Percentiles rank a stretch among this genome's conserved stretches.
These are phyloP conservation scores for Drosophila yakuba DNA, from an alignment of 1,140 invertebrate genomes.

Conservation along the genomic window DNA sequence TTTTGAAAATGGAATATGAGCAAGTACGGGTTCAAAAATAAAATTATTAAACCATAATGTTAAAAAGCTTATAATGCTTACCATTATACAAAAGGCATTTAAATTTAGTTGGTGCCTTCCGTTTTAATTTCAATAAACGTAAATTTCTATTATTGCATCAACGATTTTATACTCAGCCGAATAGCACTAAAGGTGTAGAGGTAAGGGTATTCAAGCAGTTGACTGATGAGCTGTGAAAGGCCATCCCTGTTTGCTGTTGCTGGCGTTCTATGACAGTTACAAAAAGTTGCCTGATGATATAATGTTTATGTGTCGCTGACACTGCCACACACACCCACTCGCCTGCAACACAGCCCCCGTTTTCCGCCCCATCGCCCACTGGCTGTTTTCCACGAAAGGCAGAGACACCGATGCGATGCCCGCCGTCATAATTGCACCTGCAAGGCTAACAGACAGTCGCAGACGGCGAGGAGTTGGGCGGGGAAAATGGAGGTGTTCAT, in stretches of 20 bases:
- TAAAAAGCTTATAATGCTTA: too few species aligned
- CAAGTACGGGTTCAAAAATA: too few species aligned
- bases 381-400: constrained; percentile 9
- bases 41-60: too few species aligned
- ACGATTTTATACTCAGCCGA: too few species aligned
- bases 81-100: too few species aligned
- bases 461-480: constrained; percentile 32
- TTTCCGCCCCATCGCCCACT: neutral
- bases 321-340: constrained; percentile 33
- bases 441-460: constrained; percentile 77
- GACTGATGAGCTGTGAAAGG: neutral
- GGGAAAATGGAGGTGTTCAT: neutral
- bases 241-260: constrained; percentile 27
- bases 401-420: constrained; percentile 31
- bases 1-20: too few species aligned
- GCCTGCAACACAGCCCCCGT: constrained; percentile 1
- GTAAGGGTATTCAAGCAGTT: constrained; percentile 19
- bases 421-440: constrained; percentile 78
- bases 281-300: constrained; percentile 81
- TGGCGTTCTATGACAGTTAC: constrained; percentile 77
- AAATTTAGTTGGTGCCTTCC: too few species aligned
- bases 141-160: too few species aligned
- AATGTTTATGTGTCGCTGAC: constrained; percentile 81
- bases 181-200: neutral
- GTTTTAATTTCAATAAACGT: too few species aligned